Evolutionary conservation across 2,888 invertebrate genomes (phyloP), one percentile per base, ranked within the genome.

Genomic region (Megaustenia siamemsis): DNA sequence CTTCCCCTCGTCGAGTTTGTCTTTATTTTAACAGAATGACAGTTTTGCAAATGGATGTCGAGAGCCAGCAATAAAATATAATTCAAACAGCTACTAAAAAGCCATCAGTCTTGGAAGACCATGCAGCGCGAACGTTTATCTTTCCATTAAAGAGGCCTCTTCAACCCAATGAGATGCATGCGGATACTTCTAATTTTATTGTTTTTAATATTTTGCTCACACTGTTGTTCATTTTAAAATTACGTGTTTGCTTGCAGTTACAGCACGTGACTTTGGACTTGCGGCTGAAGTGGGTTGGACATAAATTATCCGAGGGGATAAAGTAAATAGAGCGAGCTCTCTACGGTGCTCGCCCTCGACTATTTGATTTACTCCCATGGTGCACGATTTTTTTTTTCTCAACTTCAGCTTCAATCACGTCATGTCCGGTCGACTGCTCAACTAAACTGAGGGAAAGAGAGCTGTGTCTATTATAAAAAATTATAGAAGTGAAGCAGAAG

Each of bases 1-100:
- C 32, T 49, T 18, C 38, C 35, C 38, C 68, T 43, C 5, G n/a
- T 45, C 28, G 15, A 28, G 71, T 71, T 73, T 73, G 45, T 73
- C 28, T 1, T 28, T 49, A 45, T 49, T 73, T 73, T 49, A 38
- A 56, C 21, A 56, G 40, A 77, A 56, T 77, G 77, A 60, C 60
- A 77, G 32, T 77, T 77, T 56, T 77, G 28, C 60, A 60, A 77
- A 60, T 40, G 38, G 60, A 60, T 38, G 56, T 24, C 56, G 40
- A 77, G 38, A 28, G 35, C 40, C 4, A 21, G 77, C 60, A 56
- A 56, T 77, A 77, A 77, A 77, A 77, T 77, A 77, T 77, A 77
- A 77, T 60, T 77, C 77, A 77, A 56, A 77, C 56, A 77, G 60
- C 60, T 40, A 77, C 77, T 77, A 77, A 77, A 77, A 56, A 56